phyloP scores from a whole-genome alignment of 2,888 invertebrate species.

The Tyria jacobaeae region DNA sequence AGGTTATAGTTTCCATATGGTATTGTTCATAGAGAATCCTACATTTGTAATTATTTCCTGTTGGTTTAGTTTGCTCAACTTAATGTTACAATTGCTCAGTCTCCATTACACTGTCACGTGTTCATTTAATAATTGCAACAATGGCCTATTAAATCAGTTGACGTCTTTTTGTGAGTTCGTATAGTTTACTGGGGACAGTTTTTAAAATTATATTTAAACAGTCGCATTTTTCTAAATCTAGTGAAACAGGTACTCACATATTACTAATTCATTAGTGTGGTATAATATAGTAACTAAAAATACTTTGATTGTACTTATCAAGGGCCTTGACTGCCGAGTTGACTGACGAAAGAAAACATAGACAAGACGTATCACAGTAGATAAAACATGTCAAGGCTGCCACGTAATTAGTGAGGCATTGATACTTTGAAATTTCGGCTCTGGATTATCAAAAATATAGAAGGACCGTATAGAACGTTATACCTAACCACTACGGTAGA shows the following conservation, averaged over 20 bases:
- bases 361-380: too few species aligned
- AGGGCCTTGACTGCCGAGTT: neutral
- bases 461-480: neutral
- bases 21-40: neutral
- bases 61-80: neutral
- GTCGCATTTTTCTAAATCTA: too few species aligned
- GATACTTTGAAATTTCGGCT: neutral
- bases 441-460: neutral
- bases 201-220: too few species aligned
- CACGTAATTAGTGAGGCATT: neutral
- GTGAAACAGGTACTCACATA: too few species aligned
- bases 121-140: neutral
- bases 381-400: too few species aligned
- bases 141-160: neutral
- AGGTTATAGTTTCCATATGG: neutral
- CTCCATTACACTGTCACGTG: neutral
- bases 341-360: neutral
- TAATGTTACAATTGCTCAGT: neutral
- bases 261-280: too few species aligned
- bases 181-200: neutral
- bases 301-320: neutral
- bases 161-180: neutral
- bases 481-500: neutral
- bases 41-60: conserved; percentile 1
- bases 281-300: too few species aligned